These are phyloP conservation scores for Tachyglossus aculeatus DNA, from an alignment of 2,797 vertebrate species.

Conservation along the genomic window DNA sequence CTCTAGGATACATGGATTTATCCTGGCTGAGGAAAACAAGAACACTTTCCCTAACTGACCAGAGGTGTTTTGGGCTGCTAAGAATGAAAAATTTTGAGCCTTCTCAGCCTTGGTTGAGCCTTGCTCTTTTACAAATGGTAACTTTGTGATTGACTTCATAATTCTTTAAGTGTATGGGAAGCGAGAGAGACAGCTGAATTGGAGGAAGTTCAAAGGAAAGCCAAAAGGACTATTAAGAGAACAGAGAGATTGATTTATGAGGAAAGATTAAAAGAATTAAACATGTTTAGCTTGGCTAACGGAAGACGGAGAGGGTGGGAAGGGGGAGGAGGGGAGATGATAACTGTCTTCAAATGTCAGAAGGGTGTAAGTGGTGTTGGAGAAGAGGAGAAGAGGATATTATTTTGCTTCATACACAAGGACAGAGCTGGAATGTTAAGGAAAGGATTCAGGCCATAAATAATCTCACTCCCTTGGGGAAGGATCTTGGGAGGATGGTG, in stretches of 20 bases:
- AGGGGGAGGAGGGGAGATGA: slow-evolving; percentile 4
- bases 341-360: slow-evolving; percentile 51
- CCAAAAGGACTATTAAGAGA: slow-evolving; percentile 31
- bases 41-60: background rate
- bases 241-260: slow-evolving; percentile 38
- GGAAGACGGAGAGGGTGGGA: slow-evolving; percentile 32
- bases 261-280: slow-evolving; percentile 52
- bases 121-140: background rate
- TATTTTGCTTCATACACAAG: slow-evolving; percentile 37
- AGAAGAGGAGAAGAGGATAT: too few relatives aligned
- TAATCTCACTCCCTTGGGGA: slow-evolving; percentile 36
- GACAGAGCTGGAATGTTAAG: slow-evolving; percentile 20
- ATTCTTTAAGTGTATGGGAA: slow-evolving; percentile 16
- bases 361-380: too few relatives aligned
- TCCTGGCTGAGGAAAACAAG: too few relatives aligned
- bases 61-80: too few relatives aligned
- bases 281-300: slow-evolving; percentile 50
- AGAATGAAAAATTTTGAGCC: too few relatives aligned
- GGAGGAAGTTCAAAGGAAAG: slow-evolving; percentile 44
- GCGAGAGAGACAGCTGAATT: slow-evolving; percentile 34
- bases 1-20: too few relatives aligned
- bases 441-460: slow-evolving; percentile 26
- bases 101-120: background rate
- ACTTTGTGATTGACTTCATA: slow-evolving; percentile 13
- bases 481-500: slow-evolving; percentile 25